Conservation (phyloP, 2,888 invertebrate species). For the Linnaemya tessellans region DNA sequence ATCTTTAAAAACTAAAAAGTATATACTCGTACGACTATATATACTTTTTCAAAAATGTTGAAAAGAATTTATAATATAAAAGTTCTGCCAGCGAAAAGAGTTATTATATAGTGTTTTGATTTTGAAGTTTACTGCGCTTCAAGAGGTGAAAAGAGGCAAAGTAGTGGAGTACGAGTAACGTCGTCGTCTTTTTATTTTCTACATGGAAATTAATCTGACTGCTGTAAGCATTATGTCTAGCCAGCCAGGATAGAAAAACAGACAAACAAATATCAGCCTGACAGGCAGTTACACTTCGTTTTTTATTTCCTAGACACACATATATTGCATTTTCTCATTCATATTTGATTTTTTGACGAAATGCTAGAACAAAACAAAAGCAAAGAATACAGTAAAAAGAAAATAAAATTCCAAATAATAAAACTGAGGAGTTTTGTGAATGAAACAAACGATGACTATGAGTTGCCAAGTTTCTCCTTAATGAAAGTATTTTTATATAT, state of each 20-base stretch:
- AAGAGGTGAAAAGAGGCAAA: constrained; percentile 16
- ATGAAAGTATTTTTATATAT: constrained; percentile 17
- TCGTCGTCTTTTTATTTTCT: constrained; percentile 38
- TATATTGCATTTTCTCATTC: constrained; percentile 53
- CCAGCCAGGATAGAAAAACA: constrained; percentile 33
- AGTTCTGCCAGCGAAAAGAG: constrained; percentile 6
- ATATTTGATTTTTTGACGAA: constrained; percentile 57
- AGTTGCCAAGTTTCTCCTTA: constrained; percentile 55
- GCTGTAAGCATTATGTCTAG: constrained; percentile 62
- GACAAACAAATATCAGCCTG: constrained; percentile 27
- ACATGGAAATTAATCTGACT: constrained; percentile 49
- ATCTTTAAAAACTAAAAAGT: neutral
- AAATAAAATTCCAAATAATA: constrained; percentile 42
- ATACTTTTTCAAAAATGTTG: neutral
- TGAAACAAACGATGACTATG: constrained; percentile 38
- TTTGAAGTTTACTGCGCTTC: constrained; percentile 46
- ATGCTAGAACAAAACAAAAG: constrained; percentile 45
- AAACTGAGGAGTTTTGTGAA: constrained; percentile 38
- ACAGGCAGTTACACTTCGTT: constrained; percentile 28
- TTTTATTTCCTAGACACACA: constrained; percentile 30
- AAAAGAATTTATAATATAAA: neutral
- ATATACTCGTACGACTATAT: neutral
- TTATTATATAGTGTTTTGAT: constrained; percentile 31
- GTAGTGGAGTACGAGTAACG: too few relatives aligned
- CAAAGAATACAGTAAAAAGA: constrained; percentile 13